Base-by-base conservation (phyloP, 2,113 vertebrate species). In the Zapus hudsonius region DNA sequence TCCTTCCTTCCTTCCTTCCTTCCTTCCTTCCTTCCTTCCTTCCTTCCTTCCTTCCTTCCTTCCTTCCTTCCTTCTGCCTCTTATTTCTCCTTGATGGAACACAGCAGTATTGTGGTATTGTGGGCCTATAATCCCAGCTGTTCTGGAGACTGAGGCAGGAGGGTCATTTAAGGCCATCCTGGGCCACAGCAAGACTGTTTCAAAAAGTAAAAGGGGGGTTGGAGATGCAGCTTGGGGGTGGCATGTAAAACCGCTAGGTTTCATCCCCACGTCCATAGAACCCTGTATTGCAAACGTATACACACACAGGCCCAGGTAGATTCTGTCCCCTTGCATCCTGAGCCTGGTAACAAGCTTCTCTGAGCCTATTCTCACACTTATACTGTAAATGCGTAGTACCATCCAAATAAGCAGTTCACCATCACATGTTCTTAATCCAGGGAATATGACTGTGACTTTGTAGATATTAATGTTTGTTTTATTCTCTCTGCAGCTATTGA, bases 401-500 rank as follows among this genome's bases (percentile, higher is more conserved):
- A 36, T 33, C 42, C 25, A 59, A 72, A 52, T 29, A 57, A 57
- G 10, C 27, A 64, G 69, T 89, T 89, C 74, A 66, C 76, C 5
- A 17, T 78, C 59, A 47, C 76, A 42, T 38, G 36, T 64, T 42
- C 79, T 82, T 81, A 79, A 89, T 52, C 15, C 44, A 1, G 67
- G 40, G 79, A 92, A 5, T 59, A 5, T 42, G 38, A 47, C 31
- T 92, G 52, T 0, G n/a, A 42, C 83, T 93, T 94, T 76, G 75
- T 29, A 95, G 90, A 81, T 95, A 94, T 80, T 97, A 85, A 94
- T 52, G 36, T 84, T 52, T 84, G 47, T 87, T 89, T 94, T 74
- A 85, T 73, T 97, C 64, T 95, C 80, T 97, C 94, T 97, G 44
- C 97, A 99, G 99, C 97, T 99, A 38, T 96, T 99, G 90, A 99